Evolutionary conservation across 2,113 vertebrate genomes (phyloP).

Genomic region (Bufo gargarizans): DNA sequence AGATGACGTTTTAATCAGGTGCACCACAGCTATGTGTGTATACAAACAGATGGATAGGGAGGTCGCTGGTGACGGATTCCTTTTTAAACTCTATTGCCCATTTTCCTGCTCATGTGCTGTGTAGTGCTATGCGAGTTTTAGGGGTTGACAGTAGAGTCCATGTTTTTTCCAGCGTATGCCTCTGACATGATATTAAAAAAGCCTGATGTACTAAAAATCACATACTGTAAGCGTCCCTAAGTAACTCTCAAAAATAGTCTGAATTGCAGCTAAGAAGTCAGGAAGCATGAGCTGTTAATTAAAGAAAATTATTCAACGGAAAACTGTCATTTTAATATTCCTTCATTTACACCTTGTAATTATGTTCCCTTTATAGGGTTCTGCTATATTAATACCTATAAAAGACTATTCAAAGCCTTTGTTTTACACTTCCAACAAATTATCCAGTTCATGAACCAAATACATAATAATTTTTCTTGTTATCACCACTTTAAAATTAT

Average conservation of each 20-base stretch:
- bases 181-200: too few relatives aligned
- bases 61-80: too few relatives aligned
- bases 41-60: too few relatives aligned
- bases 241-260: not conserved
- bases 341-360: slow-evolving; percentile 31
- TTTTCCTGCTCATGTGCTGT: too few relatives aligned
- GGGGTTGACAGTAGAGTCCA: too few relatives aligned
- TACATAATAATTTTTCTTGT: slow-evolving; percentile 13
- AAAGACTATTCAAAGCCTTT: not conserved
- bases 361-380: slow-evolving; percentile 11
- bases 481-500: not conserved
- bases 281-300: slow-evolving; percentile 1
- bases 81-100: too few relatives aligned
- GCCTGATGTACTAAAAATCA: too few relatives aligned
- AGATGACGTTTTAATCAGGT: too few relatives aligned
- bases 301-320: slow-evolving; percentile 21
- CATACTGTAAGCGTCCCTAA: not conserved
- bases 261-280: not conserved
- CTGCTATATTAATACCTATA: slow-evolving; percentile 30
- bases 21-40: too few relatives aligned
- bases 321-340: slow-evolving; percentile 7
- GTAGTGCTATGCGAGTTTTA: too few relatives aligned
- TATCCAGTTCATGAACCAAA: slow-evolving; percentile 35
- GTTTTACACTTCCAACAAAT: slow-evolving; percentile 23
- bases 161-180: too few relatives aligned